These are phyloP conservation scores for Sturmia bella DNA, from an alignment of 2,888 invertebrate species.

Conservation along the genomic window DNA sequence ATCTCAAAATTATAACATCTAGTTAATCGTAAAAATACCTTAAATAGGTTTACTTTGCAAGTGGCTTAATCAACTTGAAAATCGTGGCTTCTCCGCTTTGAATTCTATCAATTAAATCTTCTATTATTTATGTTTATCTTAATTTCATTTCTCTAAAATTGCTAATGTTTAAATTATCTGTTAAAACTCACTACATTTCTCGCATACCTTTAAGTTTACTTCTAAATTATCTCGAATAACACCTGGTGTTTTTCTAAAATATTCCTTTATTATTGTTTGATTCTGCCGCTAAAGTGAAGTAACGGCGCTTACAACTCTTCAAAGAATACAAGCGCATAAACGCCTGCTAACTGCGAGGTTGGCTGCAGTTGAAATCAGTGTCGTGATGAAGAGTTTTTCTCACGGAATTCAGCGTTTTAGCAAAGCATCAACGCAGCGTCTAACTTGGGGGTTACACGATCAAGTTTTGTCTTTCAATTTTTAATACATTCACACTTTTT, in stretches of 20 bases:
- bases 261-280: constrained; percentile 52
- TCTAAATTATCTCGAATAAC: constrained; percentile 27
- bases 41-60: neutral
- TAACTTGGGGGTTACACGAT: too few relatives aligned
- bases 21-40: neutral
- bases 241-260: constrained; percentile 54
- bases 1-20: constrained; percentile 26
- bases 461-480: too few relatives aligned
- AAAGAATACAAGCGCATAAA: constrained; percentile 66
- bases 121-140: constrained; percentile 12
- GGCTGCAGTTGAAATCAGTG: constrained; percentile 70
- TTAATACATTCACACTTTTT: too few relatives aligned
- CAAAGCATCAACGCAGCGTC: too few relatives aligned
- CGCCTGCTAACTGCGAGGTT: constrained; percentile 70
- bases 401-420: too few relatives aligned
- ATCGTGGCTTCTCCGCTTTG: constrained; percentile 13
- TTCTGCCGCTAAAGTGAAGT: constrained; percentile 57
- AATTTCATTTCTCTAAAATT: constrained; percentile 52
- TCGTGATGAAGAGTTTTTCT: too few relatives aligned
- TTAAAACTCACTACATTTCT: constrained; percentile 11
- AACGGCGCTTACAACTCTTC: constrained; percentile 65
- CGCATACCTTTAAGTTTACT: constrained; percentile 2
- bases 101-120: neutral
- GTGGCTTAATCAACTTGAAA: constrained; percentile 18
- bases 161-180: neutral